Conservation (phyloP, 1,140 invertebrate genomes). For the Drosophila navojoa region DNA sequence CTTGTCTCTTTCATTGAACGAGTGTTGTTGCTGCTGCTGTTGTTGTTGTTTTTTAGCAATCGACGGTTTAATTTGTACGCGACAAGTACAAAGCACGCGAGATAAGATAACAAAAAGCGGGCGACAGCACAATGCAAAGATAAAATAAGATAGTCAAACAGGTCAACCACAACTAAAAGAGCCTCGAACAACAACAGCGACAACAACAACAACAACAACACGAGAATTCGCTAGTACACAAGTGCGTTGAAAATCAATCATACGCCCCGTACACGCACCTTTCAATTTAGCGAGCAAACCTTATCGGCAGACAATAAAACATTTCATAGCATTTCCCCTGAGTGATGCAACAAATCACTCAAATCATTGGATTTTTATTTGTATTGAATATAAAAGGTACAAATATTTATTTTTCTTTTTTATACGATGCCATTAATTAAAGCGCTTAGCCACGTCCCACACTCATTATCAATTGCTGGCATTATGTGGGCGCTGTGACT, state of each 20-base stretch:
- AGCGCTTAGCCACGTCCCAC: slow-evolving; percentile 1
- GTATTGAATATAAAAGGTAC: not conserved
- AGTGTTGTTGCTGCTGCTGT: not conserved
- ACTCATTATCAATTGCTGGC: slow-evolving; percentile 22
- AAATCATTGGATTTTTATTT: slow-evolving; percentile 22
- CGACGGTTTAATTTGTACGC: slow-evolving; percentile 67
- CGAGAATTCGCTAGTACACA: slow-evolving; percentile 35
- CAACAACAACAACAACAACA: not conserved
- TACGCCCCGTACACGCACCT: slow-evolving; percentile 27
- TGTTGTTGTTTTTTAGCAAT: slow-evolving; percentile 40
- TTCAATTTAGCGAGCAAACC: slow-evolving; percentile 17
- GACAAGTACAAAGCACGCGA: slow-evolving; percentile 52
- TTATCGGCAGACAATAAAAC: slow-evolving; percentile 23
- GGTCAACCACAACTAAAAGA: slow-evolving; percentile 32
- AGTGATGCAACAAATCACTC: slow-evolving; percentile 31
- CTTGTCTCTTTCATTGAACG: slow-evolving; percentile 24
- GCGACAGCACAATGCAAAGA: slow-evolving; percentile 19
- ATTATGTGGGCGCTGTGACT: not conserved
- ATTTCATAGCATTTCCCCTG: slow-evolving; percentile 14
- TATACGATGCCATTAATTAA: slow-evolving; percentile 30
- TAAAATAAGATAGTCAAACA: slow-evolving; percentile 49
- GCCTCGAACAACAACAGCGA: slow-evolving; percentile 9
- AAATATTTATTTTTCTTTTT: not conserved
- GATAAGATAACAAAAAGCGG: slow-evolving; percentile 59
- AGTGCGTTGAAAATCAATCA: slow-evolving; percentile 57